Evolutionary conservation across 2,113 vertebrate species (phyloP).

Genomic region (Anthoscopus minutus): DNA sequence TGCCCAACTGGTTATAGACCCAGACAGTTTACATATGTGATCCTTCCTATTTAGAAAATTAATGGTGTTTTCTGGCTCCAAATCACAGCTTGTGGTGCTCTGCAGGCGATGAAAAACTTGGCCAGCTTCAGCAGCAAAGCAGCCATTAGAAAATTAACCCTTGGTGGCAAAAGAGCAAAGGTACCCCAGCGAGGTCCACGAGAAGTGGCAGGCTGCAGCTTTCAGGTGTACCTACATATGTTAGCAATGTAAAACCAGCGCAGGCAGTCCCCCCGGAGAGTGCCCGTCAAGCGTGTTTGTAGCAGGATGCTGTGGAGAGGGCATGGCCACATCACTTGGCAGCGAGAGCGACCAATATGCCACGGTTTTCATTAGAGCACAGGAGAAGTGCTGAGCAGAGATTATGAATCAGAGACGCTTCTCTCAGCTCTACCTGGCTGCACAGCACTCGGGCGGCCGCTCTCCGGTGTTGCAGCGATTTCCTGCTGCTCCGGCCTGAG

Average conservation of each 20-base stretch:
- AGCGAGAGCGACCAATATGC: conserved; percentile 86
- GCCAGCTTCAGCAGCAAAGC: conserved; percentile 84
- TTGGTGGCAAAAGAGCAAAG: conserved; percentile 85
- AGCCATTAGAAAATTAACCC: conserved; percentile 93
- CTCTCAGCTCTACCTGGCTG: conserved; percentile 51
- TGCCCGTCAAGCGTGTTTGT: conserved; percentile 78
- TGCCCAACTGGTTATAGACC: conserved; percentile 83
- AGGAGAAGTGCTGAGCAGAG: conserved; percentile 67
- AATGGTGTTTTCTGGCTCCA: conserved; percentile 94
- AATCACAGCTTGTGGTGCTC: conserved; percentile 93
- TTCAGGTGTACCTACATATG: conserved; percentile 89
- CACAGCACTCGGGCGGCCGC: not conserved
- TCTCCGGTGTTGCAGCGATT: not conserved
- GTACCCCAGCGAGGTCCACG: conserved; percentile 67
- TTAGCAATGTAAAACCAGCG: conserved; percentile 80
- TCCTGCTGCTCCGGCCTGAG: rapidly evolving
- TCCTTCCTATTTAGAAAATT: conserved; percentile 96
- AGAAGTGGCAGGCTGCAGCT: conserved; percentile 72
- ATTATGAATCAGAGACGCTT: conserved; percentile 39
- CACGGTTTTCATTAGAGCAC: conserved; percentile 75
- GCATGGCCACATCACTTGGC: conserved; percentile 86
- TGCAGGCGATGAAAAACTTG: conserved; percentile 89
- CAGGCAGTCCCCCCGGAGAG: conserved; percentile 77
- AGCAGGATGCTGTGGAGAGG: conserved; percentile 88
- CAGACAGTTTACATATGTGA: conserved; percentile 96